Conservation (phyloP, 2,888 invertebrate species). For the Apotomis turbidana region DNA sequence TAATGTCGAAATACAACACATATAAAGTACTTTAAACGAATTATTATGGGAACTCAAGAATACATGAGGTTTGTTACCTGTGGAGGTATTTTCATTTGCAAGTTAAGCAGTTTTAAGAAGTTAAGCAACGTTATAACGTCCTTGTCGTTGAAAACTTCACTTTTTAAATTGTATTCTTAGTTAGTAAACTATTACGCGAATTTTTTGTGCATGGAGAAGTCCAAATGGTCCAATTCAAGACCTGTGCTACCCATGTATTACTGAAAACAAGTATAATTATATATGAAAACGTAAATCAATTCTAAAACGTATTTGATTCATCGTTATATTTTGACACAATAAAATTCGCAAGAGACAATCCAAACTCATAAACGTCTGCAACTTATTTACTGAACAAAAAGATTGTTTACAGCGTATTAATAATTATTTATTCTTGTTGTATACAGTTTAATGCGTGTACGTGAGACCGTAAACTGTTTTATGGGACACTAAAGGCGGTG, state of each 20-base stretch:
- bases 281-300: conserved; percentile 65
- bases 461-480: conserved; percentile 77
- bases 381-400: conserved; percentile 72
- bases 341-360: conserved; percentile 71
- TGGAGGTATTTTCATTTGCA: too few species aligned
- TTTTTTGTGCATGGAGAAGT: too few species aligned
- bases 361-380: conserved; percentile 72
- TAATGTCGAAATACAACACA: conserved; percentile 7
- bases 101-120: too few species aligned
- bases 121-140: too few species aligned
- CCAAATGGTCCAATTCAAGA: too few species aligned
- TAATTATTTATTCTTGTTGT: conserved; percentile 77
- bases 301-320: conserved; percentile 47
- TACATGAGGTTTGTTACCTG: background rate
- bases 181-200: too few species aligned
- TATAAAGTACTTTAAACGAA: background rate
- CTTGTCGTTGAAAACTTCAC: too few species aligned
- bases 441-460: conserved; percentile 78
- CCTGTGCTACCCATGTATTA: too few species aligned
- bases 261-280: background rate
- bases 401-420: conserved; percentile 74
- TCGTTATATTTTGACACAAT: conserved; percentile 64
- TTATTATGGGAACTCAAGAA: background rate
- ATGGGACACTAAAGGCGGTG: conserved; percentile 73
- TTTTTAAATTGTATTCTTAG: too few species aligned